Conservation (phyloP, 2,113 vertebrate species). For the Sylvilagus bachmani region DNA sequence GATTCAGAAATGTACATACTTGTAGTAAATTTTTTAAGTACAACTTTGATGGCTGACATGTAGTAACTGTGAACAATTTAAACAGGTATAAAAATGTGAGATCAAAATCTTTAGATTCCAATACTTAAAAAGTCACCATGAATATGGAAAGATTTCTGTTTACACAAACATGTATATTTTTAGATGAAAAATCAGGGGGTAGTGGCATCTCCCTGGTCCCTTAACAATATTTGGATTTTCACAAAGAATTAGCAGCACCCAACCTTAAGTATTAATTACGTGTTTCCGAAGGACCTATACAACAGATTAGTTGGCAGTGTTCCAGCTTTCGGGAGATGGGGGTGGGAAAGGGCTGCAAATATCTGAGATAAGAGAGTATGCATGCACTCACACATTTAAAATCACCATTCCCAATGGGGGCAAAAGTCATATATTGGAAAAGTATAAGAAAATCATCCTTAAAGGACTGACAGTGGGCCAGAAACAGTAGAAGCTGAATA, state of each 20-base stretch:
- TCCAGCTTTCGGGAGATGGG: conserved; percentile 78
- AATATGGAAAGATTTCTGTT: conserved; percentile 52
- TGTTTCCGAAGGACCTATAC: conserved; percentile 59
- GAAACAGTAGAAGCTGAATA: conserved; percentile 45
- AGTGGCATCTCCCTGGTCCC: conserved; percentile 80
- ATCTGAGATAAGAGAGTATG: conserved; percentile 33
- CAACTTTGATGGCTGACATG: conserved; percentile 60
- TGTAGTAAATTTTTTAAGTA: conserved; percentile 51
- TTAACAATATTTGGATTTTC: conserved; percentile 74
- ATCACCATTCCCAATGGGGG: conserved; percentile 49
- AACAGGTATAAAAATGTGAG: conserved; percentile 74
- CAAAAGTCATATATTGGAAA: conserved; percentile 49
- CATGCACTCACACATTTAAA: conserved; percentile 72
- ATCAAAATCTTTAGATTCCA: conserved; percentile 65
- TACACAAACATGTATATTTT: conserved; percentile 74
- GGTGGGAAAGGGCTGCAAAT: conserved; percentile 13
- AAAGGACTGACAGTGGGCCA: conserved; percentile 63
- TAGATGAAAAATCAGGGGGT: conserved; percentile 72
- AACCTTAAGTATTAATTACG: conserved; percentile 49
- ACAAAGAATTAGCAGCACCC: conserved; percentile 63
- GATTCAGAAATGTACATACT: conserved; percentile 66
- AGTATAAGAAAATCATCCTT: conserved; percentile 68
- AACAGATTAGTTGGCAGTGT: conserved; percentile 82
- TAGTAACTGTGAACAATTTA: conserved; percentile 74
- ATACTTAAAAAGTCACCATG: conserved; percentile 72